Conservation (phyloP, 2,797 vertebrate species). For the Crenuchus spilurus region DNA sequence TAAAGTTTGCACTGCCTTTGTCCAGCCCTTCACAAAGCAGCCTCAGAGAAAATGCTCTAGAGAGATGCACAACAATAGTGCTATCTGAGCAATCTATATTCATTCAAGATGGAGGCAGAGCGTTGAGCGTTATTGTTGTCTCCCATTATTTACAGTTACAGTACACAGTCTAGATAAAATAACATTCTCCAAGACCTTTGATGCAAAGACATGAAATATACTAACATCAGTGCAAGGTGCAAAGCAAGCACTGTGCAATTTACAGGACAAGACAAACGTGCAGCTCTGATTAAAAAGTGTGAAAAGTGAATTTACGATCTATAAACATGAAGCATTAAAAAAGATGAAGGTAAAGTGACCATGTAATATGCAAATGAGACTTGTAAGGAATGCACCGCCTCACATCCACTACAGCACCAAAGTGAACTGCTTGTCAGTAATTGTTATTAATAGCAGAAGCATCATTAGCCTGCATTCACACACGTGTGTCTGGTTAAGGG, state of each 20-base stretch:
- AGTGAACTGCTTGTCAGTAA: not conserved
- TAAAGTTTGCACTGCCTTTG: not conserved
- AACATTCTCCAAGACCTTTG: too few relatives aligned
- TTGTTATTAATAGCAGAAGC: slow-evolving; percentile 3
- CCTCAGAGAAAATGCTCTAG: not conserved
- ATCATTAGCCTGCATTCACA: slow-evolving; percentile 13
- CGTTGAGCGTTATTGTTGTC: too few relatives aligned
- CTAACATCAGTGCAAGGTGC: too few relatives aligned
- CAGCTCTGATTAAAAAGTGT: too few relatives aligned
- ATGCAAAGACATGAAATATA: too few relatives aligned
- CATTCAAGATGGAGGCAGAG: too few relatives aligned
- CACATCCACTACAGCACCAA: not conserved
- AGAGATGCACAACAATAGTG: not conserved
- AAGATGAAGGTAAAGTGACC: not conserved
- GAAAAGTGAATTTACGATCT: too few relatives aligned
- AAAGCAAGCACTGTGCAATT: too few relatives aligned
- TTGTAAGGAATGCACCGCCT: not conserved
- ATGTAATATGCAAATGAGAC: not conserved
- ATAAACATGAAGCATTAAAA: too few relatives aligned
- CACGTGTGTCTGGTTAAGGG: slow-evolving; percentile 23
- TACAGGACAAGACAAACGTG: too few relatives aligned
- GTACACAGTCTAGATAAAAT: too few relatives aligned
- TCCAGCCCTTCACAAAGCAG: not conserved
- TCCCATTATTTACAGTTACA: too few relatives aligned
- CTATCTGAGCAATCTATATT: not conserved